Conservation (phyloP, 2,113 vertebrate species). For the Sturnus vulgaris region DNA sequence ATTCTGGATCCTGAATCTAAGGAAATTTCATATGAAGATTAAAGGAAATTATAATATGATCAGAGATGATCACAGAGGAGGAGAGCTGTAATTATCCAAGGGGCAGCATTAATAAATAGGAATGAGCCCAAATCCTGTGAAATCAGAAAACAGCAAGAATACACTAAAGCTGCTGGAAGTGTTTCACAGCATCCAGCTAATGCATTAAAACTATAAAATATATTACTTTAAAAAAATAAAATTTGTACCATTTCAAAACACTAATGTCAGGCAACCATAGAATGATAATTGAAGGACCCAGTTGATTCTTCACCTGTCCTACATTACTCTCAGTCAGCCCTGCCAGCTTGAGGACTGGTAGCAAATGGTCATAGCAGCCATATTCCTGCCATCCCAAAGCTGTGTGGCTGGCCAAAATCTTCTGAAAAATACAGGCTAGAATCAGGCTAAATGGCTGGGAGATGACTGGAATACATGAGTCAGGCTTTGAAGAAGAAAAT, state of each 20-base stretch:
- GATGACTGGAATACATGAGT: background rate
- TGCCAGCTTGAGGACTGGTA: background rate
- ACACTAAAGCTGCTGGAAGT: background rate
- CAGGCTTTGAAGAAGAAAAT: background rate
- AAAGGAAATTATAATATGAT: slow-evolving; percentile 37
- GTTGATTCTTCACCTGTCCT: background rate
- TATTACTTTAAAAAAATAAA: background rate
- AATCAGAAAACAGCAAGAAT: background rate
- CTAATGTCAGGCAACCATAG: background rate
- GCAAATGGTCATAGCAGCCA: background rate
- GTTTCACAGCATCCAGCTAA: background rate
- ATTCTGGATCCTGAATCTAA: slow-evolving; percentile 20
- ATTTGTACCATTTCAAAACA: background rate
- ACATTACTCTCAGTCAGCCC: background rate
- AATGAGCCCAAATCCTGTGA: background rate
- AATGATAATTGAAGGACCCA: background rate
- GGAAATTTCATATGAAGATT: slow-evolving; percentile 19
- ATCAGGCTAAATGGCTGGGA: background rate
- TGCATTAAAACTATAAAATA: background rate
- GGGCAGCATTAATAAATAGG: slow-evolving; percentile 18
- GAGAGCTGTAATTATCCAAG: slow-evolving; percentile 22
- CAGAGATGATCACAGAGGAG: background rate
- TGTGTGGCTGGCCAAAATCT: background rate
- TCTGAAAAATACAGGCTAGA: background rate
- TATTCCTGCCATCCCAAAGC: background rate